Percentiles rank a stretch among this genome's conserved stretches.
Conservation (phyloP, 2,113 vertebrate species). For the Muntiacus reevesi region DNA sequence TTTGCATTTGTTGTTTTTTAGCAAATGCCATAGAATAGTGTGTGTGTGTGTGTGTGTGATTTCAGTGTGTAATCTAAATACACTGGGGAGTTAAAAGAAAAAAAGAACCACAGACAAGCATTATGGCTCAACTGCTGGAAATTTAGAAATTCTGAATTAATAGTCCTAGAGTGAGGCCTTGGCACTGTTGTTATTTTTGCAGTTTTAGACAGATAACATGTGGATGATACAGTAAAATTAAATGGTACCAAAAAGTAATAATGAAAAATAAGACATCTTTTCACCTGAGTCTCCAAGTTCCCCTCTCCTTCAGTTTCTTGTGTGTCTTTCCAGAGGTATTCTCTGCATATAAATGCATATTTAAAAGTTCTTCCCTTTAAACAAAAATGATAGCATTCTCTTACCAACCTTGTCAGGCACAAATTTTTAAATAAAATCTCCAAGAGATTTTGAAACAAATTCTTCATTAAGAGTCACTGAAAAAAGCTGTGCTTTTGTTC, state of each 20-base stretch:
- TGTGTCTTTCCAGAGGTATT: background rate
- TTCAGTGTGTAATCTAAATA: background rate
- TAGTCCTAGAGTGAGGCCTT: background rate
- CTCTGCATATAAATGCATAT: background rate
- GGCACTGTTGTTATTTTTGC: background rate
- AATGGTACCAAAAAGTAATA: background rate
- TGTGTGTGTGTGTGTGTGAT: background rate
- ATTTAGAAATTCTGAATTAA: background rate
- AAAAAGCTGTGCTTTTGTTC: background rate
- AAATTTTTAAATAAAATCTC: background rate
- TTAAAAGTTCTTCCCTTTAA: background rate
- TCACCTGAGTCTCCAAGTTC: background rate
- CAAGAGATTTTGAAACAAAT: conserved; percentile 1
- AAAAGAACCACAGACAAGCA: background rate
- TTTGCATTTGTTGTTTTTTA: background rate
- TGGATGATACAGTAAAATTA: background rate
- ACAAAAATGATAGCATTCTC: background rate
- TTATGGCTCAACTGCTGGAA: background rate
- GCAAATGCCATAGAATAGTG: background rate
- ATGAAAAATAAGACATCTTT: background rate
- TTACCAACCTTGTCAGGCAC: background rate
- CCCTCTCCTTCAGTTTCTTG: background rate
- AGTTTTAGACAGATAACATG: background rate
- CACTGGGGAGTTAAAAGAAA: background rate
- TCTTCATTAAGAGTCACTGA: background rate